Conservation (phyloP, 2,888 invertebrate species). For the Anaspis maculata region DNA sequence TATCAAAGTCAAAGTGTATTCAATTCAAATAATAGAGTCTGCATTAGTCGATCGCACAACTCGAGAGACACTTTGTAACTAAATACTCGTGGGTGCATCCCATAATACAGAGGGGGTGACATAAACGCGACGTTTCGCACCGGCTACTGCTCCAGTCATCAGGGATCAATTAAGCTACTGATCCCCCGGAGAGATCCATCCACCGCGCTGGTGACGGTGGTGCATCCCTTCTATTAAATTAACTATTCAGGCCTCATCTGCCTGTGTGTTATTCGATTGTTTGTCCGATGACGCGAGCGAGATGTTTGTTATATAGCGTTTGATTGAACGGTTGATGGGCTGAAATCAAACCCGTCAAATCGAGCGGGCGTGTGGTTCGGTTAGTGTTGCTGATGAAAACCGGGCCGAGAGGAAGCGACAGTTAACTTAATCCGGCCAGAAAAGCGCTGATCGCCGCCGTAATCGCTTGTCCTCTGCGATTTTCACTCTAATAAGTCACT, state of each 20-base stretch:
- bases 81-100: slow-evolving; percentile 34
- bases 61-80: slow-evolving; percentile 31
- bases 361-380: too few relatives aligned
- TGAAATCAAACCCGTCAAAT: too few relatives aligned
- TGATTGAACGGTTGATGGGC: too few relatives aligned
- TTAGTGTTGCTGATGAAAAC: too few relatives aligned
- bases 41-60: too few relatives aligned
- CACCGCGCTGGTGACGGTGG: too few relatives aligned
- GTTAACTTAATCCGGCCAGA: slow-evolving; percentile 35
- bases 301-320: too few relatives aligned
- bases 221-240: slow-evolving; percentile 9
- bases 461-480: slow-evolving; percentile 40
- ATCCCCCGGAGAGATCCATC: slow-evolving; percentile 6
- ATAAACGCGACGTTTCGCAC: slow-evolving; percentile 34
- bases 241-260: slow-evolving; percentile 12
- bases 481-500: slow-evolving; percentile 38
- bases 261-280: too few relatives aligned
- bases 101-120: slow-evolving; percentile 18
- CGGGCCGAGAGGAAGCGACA: slow-evolving; percentile 19
- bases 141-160: slow-evolving; percentile 35
- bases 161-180: slow-evolving; percentile 37
- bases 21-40: too few relatives aligned
- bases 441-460: slow-evolving; percentile 36
- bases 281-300: too few relatives aligned
- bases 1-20: too few relatives aligned